phyloP scores from a whole-genome alignment of 2,888 invertebrate genomes.

The Cheilosia scutellata region DNA sequence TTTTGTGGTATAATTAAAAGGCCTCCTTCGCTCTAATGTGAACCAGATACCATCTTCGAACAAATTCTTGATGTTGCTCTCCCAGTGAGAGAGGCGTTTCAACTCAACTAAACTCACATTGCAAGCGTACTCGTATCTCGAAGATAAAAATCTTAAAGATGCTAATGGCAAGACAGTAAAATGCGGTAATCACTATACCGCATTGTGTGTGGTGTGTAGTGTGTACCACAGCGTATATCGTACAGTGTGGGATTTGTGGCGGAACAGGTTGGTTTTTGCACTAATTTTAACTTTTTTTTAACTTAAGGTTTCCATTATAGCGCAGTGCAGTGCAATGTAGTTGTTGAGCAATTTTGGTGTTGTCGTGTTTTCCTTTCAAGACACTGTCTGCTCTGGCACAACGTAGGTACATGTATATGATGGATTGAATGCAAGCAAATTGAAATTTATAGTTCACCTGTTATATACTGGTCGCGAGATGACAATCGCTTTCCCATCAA shows the following conservation, averaged over 20 bases:
- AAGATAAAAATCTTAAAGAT: conserved; percentile 53
- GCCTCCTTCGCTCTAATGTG: conserved; percentile 39
- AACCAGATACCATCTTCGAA: conserved; percentile 45
- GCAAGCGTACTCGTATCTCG: conserved; percentile 46
- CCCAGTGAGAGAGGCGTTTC: conserved; percentile 38
- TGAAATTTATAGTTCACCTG: conserved; percentile 58
- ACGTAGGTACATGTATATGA: conserved; percentile 20
- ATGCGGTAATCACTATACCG: conserved; percentile 37
- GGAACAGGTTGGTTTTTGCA: conserved; percentile 61
- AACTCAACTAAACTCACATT: conserved; percentile 51
- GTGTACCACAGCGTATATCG: background rate
- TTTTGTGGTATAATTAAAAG: conserved; percentile 58
- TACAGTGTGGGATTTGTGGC: conserved; percentile 13
- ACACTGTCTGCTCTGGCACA: background rate
- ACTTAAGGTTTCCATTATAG: conserved; percentile 34
- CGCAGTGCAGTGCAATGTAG: background rate
- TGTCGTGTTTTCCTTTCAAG: conserved; percentile 18
- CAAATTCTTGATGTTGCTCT: conserved; percentile 17
- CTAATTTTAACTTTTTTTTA: conserved; percentile 37
- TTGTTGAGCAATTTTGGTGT: conserved; percentile 48
- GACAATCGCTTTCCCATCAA: conserved; percentile 63
- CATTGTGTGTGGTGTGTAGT: background rate
- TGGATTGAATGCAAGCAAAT: conserved; percentile 37
- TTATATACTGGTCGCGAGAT: conserved; percentile 36
- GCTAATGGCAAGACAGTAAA: conserved; percentile 59